These are phyloP conservation scores for Ethmia dodecea DNA, from an alignment of 2,888 invertebrate species.

Conservation along the genomic window DNA sequence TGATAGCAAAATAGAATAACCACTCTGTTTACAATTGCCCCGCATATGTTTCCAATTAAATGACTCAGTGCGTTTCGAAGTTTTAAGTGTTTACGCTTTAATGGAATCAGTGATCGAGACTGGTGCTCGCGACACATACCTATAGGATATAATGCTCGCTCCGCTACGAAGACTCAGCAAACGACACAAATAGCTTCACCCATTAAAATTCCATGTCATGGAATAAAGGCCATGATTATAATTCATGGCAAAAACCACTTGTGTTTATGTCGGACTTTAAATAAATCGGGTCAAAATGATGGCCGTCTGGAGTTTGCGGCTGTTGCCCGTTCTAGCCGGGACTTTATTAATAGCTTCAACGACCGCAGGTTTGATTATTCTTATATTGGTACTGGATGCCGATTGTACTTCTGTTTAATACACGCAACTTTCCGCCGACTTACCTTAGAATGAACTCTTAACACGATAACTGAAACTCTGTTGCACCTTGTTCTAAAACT, in stretches of 20 bases:
- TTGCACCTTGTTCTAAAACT: slow-evolving; percentile 25
- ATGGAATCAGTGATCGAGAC: slow-evolving; percentile 45
- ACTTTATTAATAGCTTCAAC: slow-evolving; percentile 31
- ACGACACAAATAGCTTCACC: slow-evolving; percentile 41
- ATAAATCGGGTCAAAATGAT: slow-evolving; percentile 42
- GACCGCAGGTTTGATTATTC: slow-evolving; percentile 48
- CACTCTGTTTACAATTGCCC: slow-evolving; percentile 31
- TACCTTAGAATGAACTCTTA: slow-evolving; percentile 17
- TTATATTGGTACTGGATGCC: slow-evolving; percentile 27
- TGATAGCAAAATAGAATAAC: slow-evolving; percentile 31
- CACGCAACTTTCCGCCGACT: slow-evolving; percentile 21
- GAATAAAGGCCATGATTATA: slow-evolving; percentile 28
- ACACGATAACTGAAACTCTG: slow-evolving; percentile 18
- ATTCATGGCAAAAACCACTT: slow-evolving; percentile 33
- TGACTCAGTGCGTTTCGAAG: slow-evolving; percentile 58
- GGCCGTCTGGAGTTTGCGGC: slow-evolving; percentile 32
- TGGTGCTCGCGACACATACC: slow-evolving; percentile 15
- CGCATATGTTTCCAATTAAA: slow-evolving; percentile 43
- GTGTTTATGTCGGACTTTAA: slow-evolving; percentile 29
- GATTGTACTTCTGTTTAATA: slow-evolving; percentile 28
- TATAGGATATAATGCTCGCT: slow-evolving; percentile 49
- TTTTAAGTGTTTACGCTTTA: slow-evolving; percentile 40
- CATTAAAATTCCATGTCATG: slow-evolving; percentile 32
- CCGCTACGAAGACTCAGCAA: slow-evolving; percentile 30
- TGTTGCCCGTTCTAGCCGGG: slow-evolving; percentile 35